These are phyloP conservation scores for Andrena bucephala DNA, from an alignment of 2,888 invertebrate species.

Conservation along the genomic window DNA sequence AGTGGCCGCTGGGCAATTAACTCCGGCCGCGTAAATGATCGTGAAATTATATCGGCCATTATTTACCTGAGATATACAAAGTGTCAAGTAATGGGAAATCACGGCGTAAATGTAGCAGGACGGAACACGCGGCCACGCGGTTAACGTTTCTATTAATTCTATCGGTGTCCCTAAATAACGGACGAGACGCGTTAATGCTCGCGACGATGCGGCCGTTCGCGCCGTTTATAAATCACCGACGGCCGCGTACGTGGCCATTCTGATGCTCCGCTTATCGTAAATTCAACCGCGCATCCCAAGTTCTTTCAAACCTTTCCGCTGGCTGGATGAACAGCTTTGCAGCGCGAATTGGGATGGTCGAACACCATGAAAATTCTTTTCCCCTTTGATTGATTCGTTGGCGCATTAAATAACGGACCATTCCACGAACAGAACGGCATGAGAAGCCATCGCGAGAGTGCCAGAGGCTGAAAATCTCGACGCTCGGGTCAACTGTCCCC, in stretches of 20 bases:
- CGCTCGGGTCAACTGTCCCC: conserved; percentile 4
- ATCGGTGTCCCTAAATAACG: conserved; percentile 60
- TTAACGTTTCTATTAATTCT: conserved; percentile 63
- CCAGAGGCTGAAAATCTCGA: background rate
- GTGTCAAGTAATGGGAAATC: conserved; percentile 39
- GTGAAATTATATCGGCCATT: conserved; percentile 39
- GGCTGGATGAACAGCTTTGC: background rate
- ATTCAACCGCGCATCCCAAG: conserved; percentile 23
- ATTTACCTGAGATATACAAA: conserved; percentile 20
- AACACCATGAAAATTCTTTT: no score
- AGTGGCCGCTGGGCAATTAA: conserved; percentile 14
- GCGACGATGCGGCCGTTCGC: conserved; percentile 42
- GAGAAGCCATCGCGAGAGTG: no score
- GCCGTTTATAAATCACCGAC: conserved; percentile 47
- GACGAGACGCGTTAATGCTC: conserved; percentile 60
- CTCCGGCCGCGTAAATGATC: conserved; percentile 37
- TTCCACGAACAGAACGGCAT: background rate
- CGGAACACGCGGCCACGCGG: conserved; percentile 26
- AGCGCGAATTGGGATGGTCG: background rate
- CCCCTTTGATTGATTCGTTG: no score
- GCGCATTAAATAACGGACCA: no score
- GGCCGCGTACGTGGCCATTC: conserved; percentile 26
- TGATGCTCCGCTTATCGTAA: conserved; percentile 40
- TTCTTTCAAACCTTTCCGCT: conserved; percentile 10
- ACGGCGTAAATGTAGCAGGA: conserved; percentile 33